A percentile compares a stretch with the other conserved stretches of the same genome.
Evolutionary conservation across 2,113 vertebrate species (phyloP).

Genomic region (Phaetusa simplex): DNA sequence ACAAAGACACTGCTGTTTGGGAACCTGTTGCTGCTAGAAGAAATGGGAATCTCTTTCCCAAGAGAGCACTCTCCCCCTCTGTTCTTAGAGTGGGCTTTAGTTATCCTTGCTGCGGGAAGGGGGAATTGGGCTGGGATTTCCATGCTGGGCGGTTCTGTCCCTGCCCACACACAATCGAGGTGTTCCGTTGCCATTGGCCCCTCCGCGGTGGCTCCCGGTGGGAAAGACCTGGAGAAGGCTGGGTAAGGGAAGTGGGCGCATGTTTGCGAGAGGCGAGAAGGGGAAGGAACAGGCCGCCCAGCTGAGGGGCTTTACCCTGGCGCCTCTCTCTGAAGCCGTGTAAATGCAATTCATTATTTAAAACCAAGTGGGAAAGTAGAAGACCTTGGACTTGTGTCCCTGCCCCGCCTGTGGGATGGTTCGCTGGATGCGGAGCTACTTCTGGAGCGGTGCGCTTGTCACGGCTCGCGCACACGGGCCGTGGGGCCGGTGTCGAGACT

Average conservation of each 20-base stretch:
- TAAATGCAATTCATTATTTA: not conserved
- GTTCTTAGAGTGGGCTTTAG: not conserved
- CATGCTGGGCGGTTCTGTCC: not conserved
- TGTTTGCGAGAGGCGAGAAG: not conserved
- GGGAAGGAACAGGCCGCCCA: not conserved
- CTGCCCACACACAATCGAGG: not conserved
- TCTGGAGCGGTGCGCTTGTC: not conserved
- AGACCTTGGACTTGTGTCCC: not conserved
- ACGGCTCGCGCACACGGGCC: accelerated
- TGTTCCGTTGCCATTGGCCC: not conserved
- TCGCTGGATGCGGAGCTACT: not conserved
- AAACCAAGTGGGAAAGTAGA: not conserved
- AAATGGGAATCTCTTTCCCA: slow-evolving; percentile 43
- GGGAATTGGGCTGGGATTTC: not conserved
- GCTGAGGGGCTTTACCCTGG: not conserved
- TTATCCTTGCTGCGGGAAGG: not conserved
- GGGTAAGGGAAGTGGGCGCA: not conserved
- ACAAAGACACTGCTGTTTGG: slow-evolving; percentile 47
- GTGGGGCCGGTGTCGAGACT: not conserved
- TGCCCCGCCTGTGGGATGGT: not conserved
- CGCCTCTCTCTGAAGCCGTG: not conserved
- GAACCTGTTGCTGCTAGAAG: slow-evolving; percentile 66
- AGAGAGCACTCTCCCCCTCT: slow-evolving; percentile 2
- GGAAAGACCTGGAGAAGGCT: not conserved
- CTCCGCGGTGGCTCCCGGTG: accelerated